Percentiles rank a stretch among this genome's conserved stretches.
Conservation (phyloP, 2,797 vertebrate genomes). For the Gouania willdenowi region DNA sequence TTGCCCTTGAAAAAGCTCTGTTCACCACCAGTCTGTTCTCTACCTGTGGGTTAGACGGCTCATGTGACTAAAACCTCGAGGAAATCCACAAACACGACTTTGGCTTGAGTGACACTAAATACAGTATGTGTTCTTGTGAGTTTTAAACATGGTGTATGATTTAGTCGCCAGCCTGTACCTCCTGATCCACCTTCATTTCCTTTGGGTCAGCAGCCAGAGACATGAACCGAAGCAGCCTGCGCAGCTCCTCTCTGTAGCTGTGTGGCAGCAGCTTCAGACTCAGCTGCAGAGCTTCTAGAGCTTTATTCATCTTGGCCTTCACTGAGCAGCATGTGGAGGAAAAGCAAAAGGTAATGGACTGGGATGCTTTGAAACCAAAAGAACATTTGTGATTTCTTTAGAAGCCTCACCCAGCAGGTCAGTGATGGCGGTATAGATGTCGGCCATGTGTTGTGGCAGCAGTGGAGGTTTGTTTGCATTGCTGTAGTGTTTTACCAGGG, state of each 20-base stretch:
- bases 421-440: slow-evolving; percentile 83
- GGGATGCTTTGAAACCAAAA: no score
- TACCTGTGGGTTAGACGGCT: slow-evolving; percentile 67
- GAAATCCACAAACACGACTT: background rate
- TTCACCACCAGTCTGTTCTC: slow-evolving; percentile 90
- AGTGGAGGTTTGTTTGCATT: slow-evolving; percentile 76
- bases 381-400: no score
- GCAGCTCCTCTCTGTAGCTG: slow-evolving; percentile 83
- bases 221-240: slow-evolving; percentile 87
- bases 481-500: slow-evolving; percentile 82
- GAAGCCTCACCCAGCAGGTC: slow-evolving; percentile 86
- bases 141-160: no score
- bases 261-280: slow-evolving; percentile 86
- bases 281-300: slow-evolving; percentile 89
- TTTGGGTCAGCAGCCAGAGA: slow-evolving; percentile 80
- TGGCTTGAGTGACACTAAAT: no score
- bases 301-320: slow-evolving; percentile 79
- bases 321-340: slow-evolving; percentile 23
- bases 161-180: slow-evolving; percentile 65
- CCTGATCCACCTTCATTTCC: slow-evolving; percentile 80
- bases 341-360: background rate
- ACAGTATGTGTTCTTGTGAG: no score
- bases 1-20: slow-evolving; percentile 83
- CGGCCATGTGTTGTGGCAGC: slow-evolving; percentile 75
- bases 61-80: background rate